Evolutionary conservation across 1,140 invertebrate species (phyloP), one percentile per base, ranked within the genome.

Genomic region (Leguminivora glycinivorella): DNA sequence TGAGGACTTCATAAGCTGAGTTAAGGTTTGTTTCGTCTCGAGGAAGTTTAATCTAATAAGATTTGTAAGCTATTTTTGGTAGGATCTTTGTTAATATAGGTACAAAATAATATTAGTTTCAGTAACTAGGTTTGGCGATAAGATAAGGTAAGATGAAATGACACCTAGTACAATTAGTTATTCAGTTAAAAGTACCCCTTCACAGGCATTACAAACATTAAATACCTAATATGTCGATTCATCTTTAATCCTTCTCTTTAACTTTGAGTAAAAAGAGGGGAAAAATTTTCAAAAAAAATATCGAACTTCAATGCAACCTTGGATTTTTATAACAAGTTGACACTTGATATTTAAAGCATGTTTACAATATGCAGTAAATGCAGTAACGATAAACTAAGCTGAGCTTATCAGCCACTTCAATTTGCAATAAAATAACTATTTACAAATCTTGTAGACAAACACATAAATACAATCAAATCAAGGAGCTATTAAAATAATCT

Each of bases 381-480:
- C 12, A 4, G 12, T 52, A 22, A 22, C 17, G 2, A 22, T 52
- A 52, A 22, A 52, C 19, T 52, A 22, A 1, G 47, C 19, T 52
- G 19, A 9, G 17, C 43, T 52, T 22, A 52, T 52, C 43, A 52
- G 17, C 17, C 0, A 0, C 43, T 52, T 52, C 14, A 22, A 52
- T 52, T 17, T 17, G 7, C 6, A 19, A 43, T n/a, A n/a, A 43
- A 52, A 19, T 19, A 14, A 52, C 43, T 17, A 47, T 47, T 47
- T 47, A 47, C 43, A 52, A 52, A 52, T 52, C 19, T 52, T 6
- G 47, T 38, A 4, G 47, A n/a, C 5, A n/a, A 22, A 17, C 47
- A 52, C 47, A 52, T 52, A 52, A 52, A 19, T 52, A 52, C 47
- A 52, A 52, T 52, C 47, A 52, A 52, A 52, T 52, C 47, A 52